These are phyloP conservation scores for Stigmatopora argus DNA, from an alignment of 2,113 vertebrate genomes.

Conservation along the genomic window DNA sequence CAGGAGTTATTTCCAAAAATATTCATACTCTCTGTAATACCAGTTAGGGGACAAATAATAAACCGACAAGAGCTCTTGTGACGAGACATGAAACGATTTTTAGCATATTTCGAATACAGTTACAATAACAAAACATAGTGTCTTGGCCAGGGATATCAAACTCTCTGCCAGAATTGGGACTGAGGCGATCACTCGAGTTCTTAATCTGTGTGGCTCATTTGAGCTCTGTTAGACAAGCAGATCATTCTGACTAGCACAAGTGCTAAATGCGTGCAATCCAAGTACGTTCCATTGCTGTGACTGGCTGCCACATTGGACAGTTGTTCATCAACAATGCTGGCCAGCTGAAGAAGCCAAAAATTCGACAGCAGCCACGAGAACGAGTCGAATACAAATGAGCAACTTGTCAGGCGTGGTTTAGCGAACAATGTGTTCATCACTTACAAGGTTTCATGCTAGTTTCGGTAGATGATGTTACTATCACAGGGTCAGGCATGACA, in stretches of 20 bases:
- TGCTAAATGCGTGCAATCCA: neutral
- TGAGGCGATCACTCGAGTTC: neutral
- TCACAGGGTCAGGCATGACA: neutral
- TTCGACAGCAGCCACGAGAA: conserved; percentile 2
- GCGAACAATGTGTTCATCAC: conserved; percentile 13
- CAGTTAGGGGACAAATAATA: neutral
- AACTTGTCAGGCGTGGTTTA: neutral
- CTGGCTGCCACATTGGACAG: neutral
- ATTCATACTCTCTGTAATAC: too few species aligned
- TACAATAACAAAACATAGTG: neutral
- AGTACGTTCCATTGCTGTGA: neutral
- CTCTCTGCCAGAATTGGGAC: neutral
- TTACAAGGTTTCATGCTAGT: conserved; percentile 7
- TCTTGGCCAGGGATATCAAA: neutral
- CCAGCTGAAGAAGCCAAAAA: neutral
- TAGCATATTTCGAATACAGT: neutral
- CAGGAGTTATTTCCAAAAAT: too few species aligned
- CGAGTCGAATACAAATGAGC: conserved; percentile 17
- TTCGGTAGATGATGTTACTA: conserved; percentile 14
- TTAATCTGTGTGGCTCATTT: neutral
- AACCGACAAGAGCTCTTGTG: neutral
- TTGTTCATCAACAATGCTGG: conserved; percentile 2
- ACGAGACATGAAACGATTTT: neutral
- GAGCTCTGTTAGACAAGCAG: conserved; percentile 1
- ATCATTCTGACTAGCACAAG: conserved; percentile 2